Evolutionary conservation across 1,140 invertebrate genomes (phyloP), one percentile per base, ranked within the genome.

Genomic region (Cotesia vestalis): DNA sequence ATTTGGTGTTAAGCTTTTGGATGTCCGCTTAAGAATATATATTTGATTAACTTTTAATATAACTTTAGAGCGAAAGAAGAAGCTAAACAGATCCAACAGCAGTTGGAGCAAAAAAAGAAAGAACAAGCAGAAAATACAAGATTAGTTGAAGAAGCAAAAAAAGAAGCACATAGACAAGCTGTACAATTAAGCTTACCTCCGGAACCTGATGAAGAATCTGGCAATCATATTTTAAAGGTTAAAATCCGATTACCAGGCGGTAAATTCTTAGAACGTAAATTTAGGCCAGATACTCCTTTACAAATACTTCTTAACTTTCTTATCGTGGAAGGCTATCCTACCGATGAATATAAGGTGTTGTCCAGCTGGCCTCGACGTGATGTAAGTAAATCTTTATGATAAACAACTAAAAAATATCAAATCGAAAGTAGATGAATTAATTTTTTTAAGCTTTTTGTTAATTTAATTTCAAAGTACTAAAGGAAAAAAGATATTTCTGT

Each of bases 301-400:
- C 86, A 94, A 89, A 91, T 91, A 73, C 87, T 98, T 77, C 88
- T 97, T 74, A 93, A 96, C 85, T 97, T 91, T 87, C 90, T 97
- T 40, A 91, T 93, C 53, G 93, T 95, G 27, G 90, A 95, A 88
- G 96, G 96, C 57, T 97, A 92, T 87, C 92, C 94, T 69, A 90
- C 90, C 73, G 92, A 94, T 79, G 94, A 96, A 80, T 97, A 93
- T 83, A 98, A 97, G 90, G 91, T 97, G 60, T 92, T 97, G 75
- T 92, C 92, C 77, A 95, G 94, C 82, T 97, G 94, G 93, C 96
- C 96, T 81, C 91, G 95, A 83, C 92, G 93, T 90, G 96, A 97
- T 91, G 93, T 94, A 88, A 93, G 92, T 91, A 78, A 34, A 79
- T 77, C 69, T 53, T 61, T 14, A 55, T 69, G 53, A 38, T n/a